Percentiles rank a stretch among this genome's conserved stretches.
These are phyloP conservation scores for Phoeniculus purpureus DNA, from an alignment of 2,797 vertebrate species.

Conservation along the genomic window DNA sequence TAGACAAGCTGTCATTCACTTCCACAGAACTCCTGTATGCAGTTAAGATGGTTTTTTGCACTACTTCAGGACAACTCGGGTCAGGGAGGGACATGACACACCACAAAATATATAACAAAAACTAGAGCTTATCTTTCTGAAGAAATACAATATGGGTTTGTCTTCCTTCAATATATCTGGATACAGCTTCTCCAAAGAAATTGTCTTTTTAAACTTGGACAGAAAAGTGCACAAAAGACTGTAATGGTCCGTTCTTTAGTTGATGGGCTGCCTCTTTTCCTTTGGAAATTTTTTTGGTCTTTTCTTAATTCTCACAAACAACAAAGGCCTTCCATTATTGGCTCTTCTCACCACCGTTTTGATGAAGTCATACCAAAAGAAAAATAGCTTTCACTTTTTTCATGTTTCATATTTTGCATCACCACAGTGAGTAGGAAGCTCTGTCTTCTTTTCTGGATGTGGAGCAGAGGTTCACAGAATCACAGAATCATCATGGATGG, in stretches of 20 bases:
- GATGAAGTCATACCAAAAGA: neutral
- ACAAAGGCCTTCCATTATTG: neutral
- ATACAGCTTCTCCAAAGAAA: neutral
- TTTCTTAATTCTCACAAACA: neutral
- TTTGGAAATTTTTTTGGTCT: neutral
- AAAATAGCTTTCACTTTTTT: neutral
- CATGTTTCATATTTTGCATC: neutral
- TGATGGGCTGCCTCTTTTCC: neutral
- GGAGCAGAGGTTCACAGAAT: neutral
- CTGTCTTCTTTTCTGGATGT: neutral
- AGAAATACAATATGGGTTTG: neutral
- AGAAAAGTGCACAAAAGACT: neutral
- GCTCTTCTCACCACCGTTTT: neutral
- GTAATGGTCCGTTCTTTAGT: neutral
- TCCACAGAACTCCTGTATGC: too few relatives aligned
- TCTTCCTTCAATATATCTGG: neutral
- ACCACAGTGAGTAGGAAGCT: neutral
- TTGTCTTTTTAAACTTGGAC: neutral
- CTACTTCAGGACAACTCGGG: neutral
- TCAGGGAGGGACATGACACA: rapidly evolving
- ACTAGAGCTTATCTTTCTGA: neutral
- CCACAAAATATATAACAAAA: neutral
- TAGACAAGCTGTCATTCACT: neutral
- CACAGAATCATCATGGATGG: too few relatives aligned
- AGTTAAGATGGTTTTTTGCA: neutral